Evolutionary conservation across 2,113 vertebrate species (phyloP).

Genomic region (Amblyornis subalaris): DNA sequence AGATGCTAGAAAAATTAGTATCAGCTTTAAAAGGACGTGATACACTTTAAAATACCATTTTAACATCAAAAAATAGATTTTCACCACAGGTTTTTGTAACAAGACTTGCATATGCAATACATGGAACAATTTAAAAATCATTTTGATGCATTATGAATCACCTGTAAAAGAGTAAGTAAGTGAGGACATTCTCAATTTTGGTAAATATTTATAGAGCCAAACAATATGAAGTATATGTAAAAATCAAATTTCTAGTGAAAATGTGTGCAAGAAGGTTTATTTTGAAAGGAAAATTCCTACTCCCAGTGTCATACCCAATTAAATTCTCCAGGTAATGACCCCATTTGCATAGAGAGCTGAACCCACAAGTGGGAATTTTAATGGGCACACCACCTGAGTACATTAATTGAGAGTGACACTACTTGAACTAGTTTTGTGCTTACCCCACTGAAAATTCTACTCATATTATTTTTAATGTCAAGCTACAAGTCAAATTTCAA

Average conservation of each 20-base stretch:
- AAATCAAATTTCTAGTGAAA: conserved; percentile 76
- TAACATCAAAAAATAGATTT: background rate
- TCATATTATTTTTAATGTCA: conserved; percentile 91
- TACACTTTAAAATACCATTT: conserved; percentile 31
- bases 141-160: conserved; percentile 64
- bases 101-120: conserved; percentile 25
- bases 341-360: conserved; percentile 90
- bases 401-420: conserved; percentile 94
- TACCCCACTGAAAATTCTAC: conserved; percentile 85
- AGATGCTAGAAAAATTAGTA: background rate
- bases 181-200: conserved; percentile 60
- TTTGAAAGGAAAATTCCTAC: conserved; percentile 81
- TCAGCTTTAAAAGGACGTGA: background rate
- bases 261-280: conserved; percentile 85
- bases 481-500: conserved; percentile 87
- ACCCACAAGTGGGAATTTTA: conserved; percentile 88
- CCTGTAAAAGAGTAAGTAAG: conserved; percentile 56
- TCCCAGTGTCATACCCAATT: conserved; percentile 92
- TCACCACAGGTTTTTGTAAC: conserved; percentile 31
- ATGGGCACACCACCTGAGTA: conserved; percentile 89
- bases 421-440: conserved; percentile 87
- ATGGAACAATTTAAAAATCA: conserved; percentile 48
- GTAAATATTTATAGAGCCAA: conserved; percentile 78
- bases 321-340: conserved; percentile 91
- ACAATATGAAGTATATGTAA: conserved; percentile 72